A percentile compares a stretch with the other conserved stretches of the same genome.
phyloP scores from a whole-genome alignment of 2,888 invertebrate genomes.

The Teinopalpus imperialis region DNA sequence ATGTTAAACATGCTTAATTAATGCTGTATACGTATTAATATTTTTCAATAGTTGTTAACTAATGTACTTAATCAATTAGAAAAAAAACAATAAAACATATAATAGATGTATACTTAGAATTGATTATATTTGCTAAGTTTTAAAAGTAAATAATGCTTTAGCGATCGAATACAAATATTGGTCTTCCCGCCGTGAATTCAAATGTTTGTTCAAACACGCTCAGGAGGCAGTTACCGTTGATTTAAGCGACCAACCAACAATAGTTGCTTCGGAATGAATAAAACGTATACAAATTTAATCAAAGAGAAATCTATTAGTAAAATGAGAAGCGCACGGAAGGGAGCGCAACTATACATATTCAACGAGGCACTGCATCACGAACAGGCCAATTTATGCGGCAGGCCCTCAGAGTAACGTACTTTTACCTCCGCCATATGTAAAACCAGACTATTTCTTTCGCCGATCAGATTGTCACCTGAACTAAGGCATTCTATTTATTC shows the following conservation, averaged over 20 bases:
- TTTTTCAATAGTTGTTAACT: too few relatives aligned
- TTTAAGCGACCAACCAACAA: constrained; percentile 73
- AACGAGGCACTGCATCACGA: constrained; percentile 81
- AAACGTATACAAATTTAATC: constrained; percentile 82
- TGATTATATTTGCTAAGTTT: constrained; percentile 19
- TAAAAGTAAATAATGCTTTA: constrained; percentile 20
- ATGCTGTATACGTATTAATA: neutral
- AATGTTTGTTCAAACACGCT: constrained; percentile 33
- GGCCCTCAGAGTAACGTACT: constrained; percentile 75
- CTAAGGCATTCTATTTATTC: constrained; percentile 44
- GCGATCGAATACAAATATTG: constrained; percentile 34
- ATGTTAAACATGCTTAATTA: constrained; percentile 19
- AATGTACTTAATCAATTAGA: too few relatives aligned
- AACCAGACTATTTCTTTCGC: constrained; percentile 72
- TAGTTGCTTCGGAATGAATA: constrained; percentile 72
- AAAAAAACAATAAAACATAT: too few relatives aligned
- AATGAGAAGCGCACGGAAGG: constrained; percentile 80
- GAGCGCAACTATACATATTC: constrained; percentile 81
- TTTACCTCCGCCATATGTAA: constrained; percentile 76
- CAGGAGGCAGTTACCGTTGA: constrained; percentile 55
- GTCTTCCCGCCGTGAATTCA: constrained; percentile 35
- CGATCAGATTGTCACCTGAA: constrained; percentile 70
- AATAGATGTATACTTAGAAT: neutral
- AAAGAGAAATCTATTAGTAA: constrained; percentile 82
- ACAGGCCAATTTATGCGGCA: constrained; percentile 77